Evolutionary conservation across 2,888 invertebrate genomes (phyloP), one percentile per base, ranked within the genome.

Genomic region (Himalopsyche japonica): DNA sequence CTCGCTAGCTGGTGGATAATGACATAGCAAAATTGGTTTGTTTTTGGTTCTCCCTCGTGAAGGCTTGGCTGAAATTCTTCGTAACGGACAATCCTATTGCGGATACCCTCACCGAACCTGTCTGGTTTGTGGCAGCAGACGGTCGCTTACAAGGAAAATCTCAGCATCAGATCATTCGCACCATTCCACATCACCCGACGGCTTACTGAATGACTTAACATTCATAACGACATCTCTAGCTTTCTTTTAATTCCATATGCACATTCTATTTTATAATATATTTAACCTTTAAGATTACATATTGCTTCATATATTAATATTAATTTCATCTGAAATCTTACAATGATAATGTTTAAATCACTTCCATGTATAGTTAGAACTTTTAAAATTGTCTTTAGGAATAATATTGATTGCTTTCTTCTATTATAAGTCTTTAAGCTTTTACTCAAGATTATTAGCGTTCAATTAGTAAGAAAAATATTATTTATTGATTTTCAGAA

Each of bases 1-100:
- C 27, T 70, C 10, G 27, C 27, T 27, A 70, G 70, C 70, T 27
- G 70, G 70, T 70, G 70, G 70, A 70, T 70, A 70, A 70, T 70
- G 70, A 70, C 70, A 70, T 76, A 32, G 81, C 85, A 87, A 86
- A 85, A 85, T 87, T 86, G 87, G 86, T 87, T 87, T 87, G 87
- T 87, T 87, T 87, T 87, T 86, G 85, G 84, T 86, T 80, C 78
- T 81, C 57, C 77, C 64, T 70, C 79, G 83, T 80, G 81, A 92
- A 92, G 92, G 92, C 92, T 88, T 92, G 92, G 92, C 92, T 92
- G 92, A 92, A 92, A 90, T 92, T 92, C 92, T 92, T 90, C 92
- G 91, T 92, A 89, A 92, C 92, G 89, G 92, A 92, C 89, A 90
- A 91, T 89, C 91, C 90, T 89, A 90, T 92, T 89, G 90, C 91